phyloP scores from a whole-genome alignment of 2,888 invertebrate species.

The Caenorhabditis sp. region DNA sequence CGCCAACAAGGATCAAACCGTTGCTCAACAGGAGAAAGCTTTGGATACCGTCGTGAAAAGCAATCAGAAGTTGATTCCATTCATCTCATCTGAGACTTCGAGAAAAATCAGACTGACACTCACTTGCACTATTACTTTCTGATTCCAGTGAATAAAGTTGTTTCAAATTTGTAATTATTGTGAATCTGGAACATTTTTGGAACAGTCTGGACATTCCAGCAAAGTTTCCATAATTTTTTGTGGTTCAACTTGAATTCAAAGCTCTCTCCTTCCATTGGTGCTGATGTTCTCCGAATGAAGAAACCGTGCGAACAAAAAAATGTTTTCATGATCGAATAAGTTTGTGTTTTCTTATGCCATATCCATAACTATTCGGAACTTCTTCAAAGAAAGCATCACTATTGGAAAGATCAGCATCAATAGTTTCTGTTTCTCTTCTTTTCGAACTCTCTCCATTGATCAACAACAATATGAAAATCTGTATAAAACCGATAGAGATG shows the following conservation, averaged over 20 bases:
- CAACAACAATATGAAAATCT: not conserved
- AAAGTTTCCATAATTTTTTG: no score
- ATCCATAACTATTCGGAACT: slow-evolving; percentile 18
- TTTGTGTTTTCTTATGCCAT: slow-evolving; percentile 1
- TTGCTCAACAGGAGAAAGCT: slow-evolving; percentile 30
- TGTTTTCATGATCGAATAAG: slow-evolving; percentile 2
- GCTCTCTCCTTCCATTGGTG: not conserved
- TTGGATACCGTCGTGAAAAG: slow-evolving; percentile 8
- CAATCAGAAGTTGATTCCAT: slow-evolving; percentile 3
- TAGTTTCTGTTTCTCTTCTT: slow-evolving; percentile 6
- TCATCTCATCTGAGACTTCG: not conserved
- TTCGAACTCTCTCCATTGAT: slow-evolving; percentile 24
- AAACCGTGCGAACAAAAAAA: slow-evolving; percentile 6
- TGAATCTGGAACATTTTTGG: no score
- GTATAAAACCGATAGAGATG: not conserved
- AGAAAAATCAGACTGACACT: not conserved
- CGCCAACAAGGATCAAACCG: slow-evolving; percentile 29
- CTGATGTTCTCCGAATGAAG: not conserved
- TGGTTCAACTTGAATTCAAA: not conserved
- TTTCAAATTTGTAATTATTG: no score
- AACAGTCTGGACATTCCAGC: no score
- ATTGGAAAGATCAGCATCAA: slow-evolving; percentile 22
- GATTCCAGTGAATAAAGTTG: not conserved
- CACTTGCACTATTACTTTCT: not conserved
- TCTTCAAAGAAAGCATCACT: not conserved